Evolutionary conservation across 37 sponge, comb jelly and placozoan species (phyloP), one percentile per base, ranked within the genome.

Genomic region (Beroe forskalii): DNA sequence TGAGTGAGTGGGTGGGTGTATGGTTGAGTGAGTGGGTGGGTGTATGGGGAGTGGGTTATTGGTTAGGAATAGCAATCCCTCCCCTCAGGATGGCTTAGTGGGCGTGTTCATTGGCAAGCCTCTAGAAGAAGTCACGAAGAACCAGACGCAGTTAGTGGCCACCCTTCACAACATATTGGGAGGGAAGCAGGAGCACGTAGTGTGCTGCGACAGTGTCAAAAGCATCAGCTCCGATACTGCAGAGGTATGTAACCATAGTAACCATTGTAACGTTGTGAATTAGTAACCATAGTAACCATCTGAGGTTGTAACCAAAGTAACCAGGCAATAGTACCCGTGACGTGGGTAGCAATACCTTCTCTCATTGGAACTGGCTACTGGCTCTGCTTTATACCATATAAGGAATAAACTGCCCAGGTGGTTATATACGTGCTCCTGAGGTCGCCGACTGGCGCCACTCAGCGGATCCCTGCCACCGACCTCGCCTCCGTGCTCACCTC

Each of bases 401-500:
- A n/a, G n/a, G n/a, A n/a, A n/a, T n/a, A n/a, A n/a, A n/a, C n/a
- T n/a, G n/a, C 55, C 55, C 86, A 97, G 90, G 67, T 96, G 41
- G 94, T 94, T 0, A 90, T 97, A 42, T 94, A 94, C 89, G 69
- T 97, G 19, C 40, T 90, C 9, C 93, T 94, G 63, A 92, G 91
- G 60, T 92, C 95, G 1, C 72, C 91, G 0, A 61, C 94, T 76
- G 94, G 94, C 20, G 92, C 93, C 4, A 91, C 91, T 14, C 75
- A 92, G 12, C 91, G 93, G 0, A 60, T 97, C 60, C 90, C 92
- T 9, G 95, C 97, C 6, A 91, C 89, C 6, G 91, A 92, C 62
- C 92, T 94, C 17, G 55, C 86, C 24, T 41, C 86, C 44, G 86
- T 80, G 3, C 86, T 80, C 25, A 80, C 86, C 55, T 80, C 86